Evolutionary conservation across 1,140 invertebrate species (phyloP), one percentile per base, ranked within the genome.

Genomic region (Heliothis subflexa): DNA sequence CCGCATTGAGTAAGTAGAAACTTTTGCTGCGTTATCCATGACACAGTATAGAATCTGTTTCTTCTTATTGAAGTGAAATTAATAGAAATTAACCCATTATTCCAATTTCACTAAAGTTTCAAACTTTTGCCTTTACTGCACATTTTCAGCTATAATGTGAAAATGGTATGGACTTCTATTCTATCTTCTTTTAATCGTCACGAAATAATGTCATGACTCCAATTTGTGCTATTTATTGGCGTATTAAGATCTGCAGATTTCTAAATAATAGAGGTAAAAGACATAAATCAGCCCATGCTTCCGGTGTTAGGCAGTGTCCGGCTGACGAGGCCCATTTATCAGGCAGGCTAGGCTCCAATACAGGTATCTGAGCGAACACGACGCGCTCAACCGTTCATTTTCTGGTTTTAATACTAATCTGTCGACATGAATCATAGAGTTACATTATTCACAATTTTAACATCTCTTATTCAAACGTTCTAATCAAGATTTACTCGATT

Each of bases 231-330:
- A 28, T 74, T 80, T 81, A 83, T 76, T 78, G 73, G 78, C 61
- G 57, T 86, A 85, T 86, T 85, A 85, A 84, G 83, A 87, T 87
- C 79, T 57, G 84, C 80, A 83, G 87, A 87, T 88, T 88, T 85
- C 84, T 85, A 84, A 88, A 86, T 86, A 87, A 86, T 85, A 87
- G 86, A 68, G 77, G 74, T 76, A 80, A 79, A 64, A 66, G 71
- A 82, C 81, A 86, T 86, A 89, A 89, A 89, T 89, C 87, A 86
- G 68, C 50, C 21, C 71, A 40, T 80, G 85, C 84, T 86, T 87
- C 86, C 85, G 87, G 86, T 86, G 76, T 84, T 84, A 76, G 62
- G 49, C 62, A 64, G 21, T 55, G 70, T 72, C 78, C 52, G 52
- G 18, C 64, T 49, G 71, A 47, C 40, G 33, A 68, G 71, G 3